Evolutionary conservation across 2,113 vertebrate genomes (phyloP), one percentile per base, ranked within the genome.

Genomic region (Burhinus oedicnemus): DNA sequence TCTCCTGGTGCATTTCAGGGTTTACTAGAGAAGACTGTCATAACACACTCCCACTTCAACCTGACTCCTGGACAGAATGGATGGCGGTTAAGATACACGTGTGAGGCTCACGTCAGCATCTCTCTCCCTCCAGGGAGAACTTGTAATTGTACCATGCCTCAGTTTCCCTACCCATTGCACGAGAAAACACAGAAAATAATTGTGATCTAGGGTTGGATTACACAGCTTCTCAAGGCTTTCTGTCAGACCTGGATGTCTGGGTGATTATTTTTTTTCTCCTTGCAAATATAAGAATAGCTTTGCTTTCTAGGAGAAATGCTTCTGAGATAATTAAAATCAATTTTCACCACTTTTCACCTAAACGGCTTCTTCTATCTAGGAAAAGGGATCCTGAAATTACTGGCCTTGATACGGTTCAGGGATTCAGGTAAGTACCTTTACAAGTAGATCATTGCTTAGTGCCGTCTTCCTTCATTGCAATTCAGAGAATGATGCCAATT

Each of bases 61-160:
- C 15, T 64, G 42, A 58, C 51, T 74, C 54, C 69, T 42, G 51
- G 4, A 13, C 2, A 44, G 38, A 75, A 79, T 17, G 75, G 27
- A 49, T 5, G 6, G 18, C 6, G 22, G 14, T 58, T 54, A 70
- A 83, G 51, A 74, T 1, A 9, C 1, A n/a, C 0, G 1, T 23
- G 5, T 26, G 30, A 91, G 23, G 30, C 6, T 84, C 60, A 70
- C 1, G 1, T 44, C 60, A 57, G 9, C 21, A 36, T 36, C 27
- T 45, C 16, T 3, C 40, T 12, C 4, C 12, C 32, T 30, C 16
- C 47, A 42, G 4, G 3, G 15, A 80, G 55, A 83, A 75, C 15
- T 27, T 70, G 6, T 8, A 52, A 3, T 44, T 86, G 23, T 36
- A 29, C 6, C 8, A 9, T 71, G 32, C 19, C 30, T 87, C 75